Evolutionary conservation across 2,113 vertebrate species (phyloP).

Genomic region (Entelurus aequoreus): DNA sequence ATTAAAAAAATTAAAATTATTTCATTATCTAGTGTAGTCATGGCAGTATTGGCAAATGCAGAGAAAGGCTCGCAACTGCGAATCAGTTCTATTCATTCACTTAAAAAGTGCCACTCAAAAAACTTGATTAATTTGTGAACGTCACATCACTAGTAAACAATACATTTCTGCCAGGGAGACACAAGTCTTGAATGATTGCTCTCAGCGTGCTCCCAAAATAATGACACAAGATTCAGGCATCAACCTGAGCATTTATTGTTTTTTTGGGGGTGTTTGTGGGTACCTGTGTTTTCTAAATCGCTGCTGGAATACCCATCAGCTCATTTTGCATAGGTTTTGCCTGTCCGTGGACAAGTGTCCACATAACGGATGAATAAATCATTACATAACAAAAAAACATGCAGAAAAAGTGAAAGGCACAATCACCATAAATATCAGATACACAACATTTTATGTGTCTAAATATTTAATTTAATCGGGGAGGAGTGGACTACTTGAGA

Average conservation of each 20-base stretch:
- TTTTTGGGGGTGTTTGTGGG: constrained; percentile 43
- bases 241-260: constrained; percentile 77
- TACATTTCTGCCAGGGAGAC: too few species aligned
- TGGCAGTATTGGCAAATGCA: too few species aligned
- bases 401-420: constrained; percentile 85
- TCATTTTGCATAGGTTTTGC: constrained; percentile 86
- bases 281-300: constrained; percentile 70
- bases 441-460: constrained; percentile 69
- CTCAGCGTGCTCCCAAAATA: constrained; percentile 33
- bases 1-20: too few species aligned
- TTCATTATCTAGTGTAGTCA: too few species aligned
- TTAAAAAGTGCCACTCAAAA: too few species aligned
- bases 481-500: constrained; percentile 47
- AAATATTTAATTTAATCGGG: constrained; percentile 57
- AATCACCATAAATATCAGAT: constrained; percentile 78
- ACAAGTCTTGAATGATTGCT: background rate
- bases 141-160: too few species aligned
- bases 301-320: constrained; percentile 66
- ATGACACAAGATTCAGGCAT: constrained; percentile 70
- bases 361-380: constrained; percentile 66
- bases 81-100: too few species aligned
- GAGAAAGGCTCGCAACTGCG: too few species aligned
- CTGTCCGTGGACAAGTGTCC: constrained; percentile 72
- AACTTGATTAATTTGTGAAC: too few species aligned
- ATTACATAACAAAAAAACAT: constrained; percentile 79